These are phyloP conservation scores for Drosophila quinaria DNA, from an alignment of 2,888 invertebrate species.

Conservation along the genomic window DNA sequence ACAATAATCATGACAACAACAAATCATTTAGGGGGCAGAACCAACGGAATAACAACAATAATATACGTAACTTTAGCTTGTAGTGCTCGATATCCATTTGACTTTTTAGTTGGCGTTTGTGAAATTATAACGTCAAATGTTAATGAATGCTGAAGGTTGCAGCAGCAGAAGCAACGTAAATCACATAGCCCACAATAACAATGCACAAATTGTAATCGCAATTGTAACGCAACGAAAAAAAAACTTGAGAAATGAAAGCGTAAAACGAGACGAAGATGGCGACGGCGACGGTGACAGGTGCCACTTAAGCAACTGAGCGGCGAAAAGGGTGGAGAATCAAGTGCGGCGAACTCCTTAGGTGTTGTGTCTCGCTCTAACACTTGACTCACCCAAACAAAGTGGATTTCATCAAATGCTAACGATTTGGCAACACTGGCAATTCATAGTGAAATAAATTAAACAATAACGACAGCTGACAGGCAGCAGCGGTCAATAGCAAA, in stretches of 20 bases:
- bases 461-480: constrained; percentile 33
- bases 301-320: constrained; percentile 11
- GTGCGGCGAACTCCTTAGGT: constrained; percentile 42
- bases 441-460: constrained; percentile 7
- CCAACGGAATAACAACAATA: constrained; percentile 11
- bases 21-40: constrained; percentile 49
- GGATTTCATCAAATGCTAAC: constrained; percentile 2
- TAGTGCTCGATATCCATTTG: constrained; percentile 53
- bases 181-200: constrained; percentile 50
- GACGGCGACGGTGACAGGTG: constrained; percentile 36
- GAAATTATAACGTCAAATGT: constrained; percentile 82
- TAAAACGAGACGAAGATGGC: constrained; percentile 27
- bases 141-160: constrained; percentile 80
- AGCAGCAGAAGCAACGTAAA: constrained; percentile 38
- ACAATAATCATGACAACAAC: constrained; percentile 42
- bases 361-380: constrained; percentile 21
- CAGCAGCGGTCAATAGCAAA: constrained; percentile 40
- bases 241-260: constrained; percentile 57
- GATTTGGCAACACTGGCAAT: constrained; percentile 33
- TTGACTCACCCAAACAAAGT: constrained; percentile 34
- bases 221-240: constrained; percentile 62
- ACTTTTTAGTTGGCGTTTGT: constrained; percentile 73
- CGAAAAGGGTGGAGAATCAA: not conserved
- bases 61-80: constrained; percentile 11
- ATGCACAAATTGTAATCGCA: constrained; percentile 46